A percentile compares a stretch with the other conserved stretches of the same genome.
These are phyloP conservation scores for Chinchilla lanigera DNA, from an alignment of 2,113 vertebrate genomes.

Conservation along the genomic window DNA sequence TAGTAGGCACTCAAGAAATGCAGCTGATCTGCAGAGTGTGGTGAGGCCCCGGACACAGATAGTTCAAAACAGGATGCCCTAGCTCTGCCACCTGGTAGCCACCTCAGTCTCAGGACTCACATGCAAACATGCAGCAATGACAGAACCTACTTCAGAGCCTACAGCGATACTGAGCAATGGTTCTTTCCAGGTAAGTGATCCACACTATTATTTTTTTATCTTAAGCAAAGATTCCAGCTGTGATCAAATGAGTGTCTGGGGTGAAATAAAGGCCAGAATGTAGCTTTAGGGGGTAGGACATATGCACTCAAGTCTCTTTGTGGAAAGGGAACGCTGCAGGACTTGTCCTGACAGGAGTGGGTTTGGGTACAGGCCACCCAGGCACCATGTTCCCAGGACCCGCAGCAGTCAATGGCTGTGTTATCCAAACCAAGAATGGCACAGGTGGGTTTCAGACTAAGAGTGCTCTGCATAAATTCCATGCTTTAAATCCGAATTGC, in stretches of 20 bases:
- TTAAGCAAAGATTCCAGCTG: background rate
- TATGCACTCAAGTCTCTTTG: background rate
- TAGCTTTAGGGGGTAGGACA: background rate
- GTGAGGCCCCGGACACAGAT: accelerated
- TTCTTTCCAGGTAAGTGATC: background rate
- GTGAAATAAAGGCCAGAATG: background rate
- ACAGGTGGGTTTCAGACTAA: background rate
- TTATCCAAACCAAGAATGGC: background rate
- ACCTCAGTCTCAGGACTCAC: background rate
- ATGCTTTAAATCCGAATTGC: background rate
- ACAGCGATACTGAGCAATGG: background rate
- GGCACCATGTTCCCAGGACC: background rate
- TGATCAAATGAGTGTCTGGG: background rate
- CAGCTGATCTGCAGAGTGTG: background rate
- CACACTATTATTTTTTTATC: background rate
- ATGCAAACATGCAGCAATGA: accelerated
- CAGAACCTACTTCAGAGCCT: background rate
- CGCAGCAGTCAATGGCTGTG: background rate
- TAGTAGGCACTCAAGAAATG: background rate
- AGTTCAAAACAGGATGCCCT: background rate
- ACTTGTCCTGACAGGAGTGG: background rate
- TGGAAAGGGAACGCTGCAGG: accelerated
- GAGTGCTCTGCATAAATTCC: no score
- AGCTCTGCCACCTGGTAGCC: accelerated
- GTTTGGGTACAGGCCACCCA: background rate